phyloP scores from a whole-genome alignment of 2,113 vertebrate species.

The Damaliscus lunatus region DNA sequence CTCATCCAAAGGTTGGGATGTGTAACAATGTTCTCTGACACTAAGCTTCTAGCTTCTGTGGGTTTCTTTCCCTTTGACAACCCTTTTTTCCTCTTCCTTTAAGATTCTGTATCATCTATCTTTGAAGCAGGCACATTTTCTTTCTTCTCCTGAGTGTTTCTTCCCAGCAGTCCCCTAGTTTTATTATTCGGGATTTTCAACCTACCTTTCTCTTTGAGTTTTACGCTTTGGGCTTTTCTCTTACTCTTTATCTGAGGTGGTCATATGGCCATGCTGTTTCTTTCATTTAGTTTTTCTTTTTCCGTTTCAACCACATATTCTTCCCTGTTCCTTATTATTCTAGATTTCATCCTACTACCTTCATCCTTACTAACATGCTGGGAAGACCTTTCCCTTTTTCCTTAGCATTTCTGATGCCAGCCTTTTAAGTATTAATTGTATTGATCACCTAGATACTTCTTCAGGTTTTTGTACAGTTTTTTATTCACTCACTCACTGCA shows the following conservation, averaged over 20 bases:
- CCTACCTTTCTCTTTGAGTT: slow-evolving; percentile 38
- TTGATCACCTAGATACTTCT: not conserved
- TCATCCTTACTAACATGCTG: not conserved
- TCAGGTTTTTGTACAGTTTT: not conserved
- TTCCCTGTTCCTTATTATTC: slow-evolving; percentile 32
- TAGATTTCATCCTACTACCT: slow-evolving; percentile 31
- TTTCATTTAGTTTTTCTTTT: slow-evolving; percentile 51
- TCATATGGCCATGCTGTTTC: slow-evolving; percentile 31
- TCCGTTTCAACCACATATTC: not conserved
- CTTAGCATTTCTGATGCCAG: not conserved
- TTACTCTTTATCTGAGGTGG: not conserved
- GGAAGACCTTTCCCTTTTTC: not conserved
- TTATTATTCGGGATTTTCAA: slow-evolving; percentile 37
- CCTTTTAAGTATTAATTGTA: not conserved
- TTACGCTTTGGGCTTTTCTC: slow-evolving; percentile 24
- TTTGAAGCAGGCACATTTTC: slow-evolving; percentile 42
- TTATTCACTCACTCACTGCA: not conserved
- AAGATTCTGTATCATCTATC: slow-evolving; percentile 49
- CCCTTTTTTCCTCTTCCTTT: slow-evolving; percentile 13
- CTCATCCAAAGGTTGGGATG: not conserved
- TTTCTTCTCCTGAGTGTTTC: slow-evolving; percentile 58
- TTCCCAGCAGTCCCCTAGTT: slow-evolving; percentile 45
- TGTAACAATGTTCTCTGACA: not conserved
- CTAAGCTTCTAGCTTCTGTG: not conserved
- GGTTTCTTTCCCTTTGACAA: slow-evolving; percentile 29